Conservation (phyloP, 2,797 vertebrate species). For the Picus viridis region DNA sequence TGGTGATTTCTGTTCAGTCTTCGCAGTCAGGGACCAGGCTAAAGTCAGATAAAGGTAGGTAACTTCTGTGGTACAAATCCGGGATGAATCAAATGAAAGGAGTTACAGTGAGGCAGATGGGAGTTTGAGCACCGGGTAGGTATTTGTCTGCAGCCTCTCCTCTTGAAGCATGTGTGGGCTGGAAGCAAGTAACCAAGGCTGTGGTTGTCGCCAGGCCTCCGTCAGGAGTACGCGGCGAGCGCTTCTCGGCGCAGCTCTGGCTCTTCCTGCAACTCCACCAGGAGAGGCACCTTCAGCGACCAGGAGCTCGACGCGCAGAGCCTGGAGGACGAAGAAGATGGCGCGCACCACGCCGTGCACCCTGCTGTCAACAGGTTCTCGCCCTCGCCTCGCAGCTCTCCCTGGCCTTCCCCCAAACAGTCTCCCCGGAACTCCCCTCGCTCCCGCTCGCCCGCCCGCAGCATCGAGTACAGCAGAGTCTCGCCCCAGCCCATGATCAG, state of each 20-base stretch:
- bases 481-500: constrained; percentile 95
- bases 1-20: no score
- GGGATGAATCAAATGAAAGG: neutral
- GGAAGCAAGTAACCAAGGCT: neutral
- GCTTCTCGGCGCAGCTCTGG: constrained; percentile 96
- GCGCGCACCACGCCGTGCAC: constrained; percentile 86
- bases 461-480: constrained; percentile 89
- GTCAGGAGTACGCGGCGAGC: constrained; percentile 95
- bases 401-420: constrained; percentile 87
- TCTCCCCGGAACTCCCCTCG: constrained; percentile 96
- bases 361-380: constrained; percentile 91
- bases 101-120: neutral
- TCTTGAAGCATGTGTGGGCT: neutral
- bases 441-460: constrained; percentile 94
- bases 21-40: no score
- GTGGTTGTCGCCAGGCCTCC: constrained; percentile 83
- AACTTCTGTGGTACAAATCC: neutral
- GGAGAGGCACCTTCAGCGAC: constrained; percentile 94
- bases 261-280: constrained; percentile 94
- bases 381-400: constrained; percentile 94
- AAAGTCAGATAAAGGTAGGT: no score
- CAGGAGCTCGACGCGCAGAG: constrained; percentile 97
- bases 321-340: constrained; percentile 96
- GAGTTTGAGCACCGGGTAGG: neutral
- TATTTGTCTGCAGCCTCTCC: neutral